phyloP scores from a whole-genome alignment of 2,888 invertebrate genomes.

The Tholera decimalis region DNA sequence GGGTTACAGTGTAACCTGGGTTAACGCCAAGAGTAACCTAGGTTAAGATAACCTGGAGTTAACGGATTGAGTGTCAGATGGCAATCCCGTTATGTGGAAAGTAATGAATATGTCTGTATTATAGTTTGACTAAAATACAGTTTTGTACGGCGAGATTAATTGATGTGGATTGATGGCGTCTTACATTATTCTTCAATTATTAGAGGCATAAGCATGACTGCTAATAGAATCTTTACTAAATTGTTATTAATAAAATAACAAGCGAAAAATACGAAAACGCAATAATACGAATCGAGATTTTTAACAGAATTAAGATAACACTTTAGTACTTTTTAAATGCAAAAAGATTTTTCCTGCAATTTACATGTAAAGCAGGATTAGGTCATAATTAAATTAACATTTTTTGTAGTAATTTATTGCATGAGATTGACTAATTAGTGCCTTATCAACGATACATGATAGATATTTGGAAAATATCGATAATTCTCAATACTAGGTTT shows the following conservation, averaged over 20 bases:
- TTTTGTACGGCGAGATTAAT: background rate
- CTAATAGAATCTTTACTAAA: conserved; percentile 34
- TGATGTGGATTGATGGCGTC: background rate
- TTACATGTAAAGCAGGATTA: conserved; percentile 20
- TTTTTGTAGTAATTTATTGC: conserved; percentile 16
- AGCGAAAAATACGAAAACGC: conserved; percentile 42
- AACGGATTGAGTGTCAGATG: background rate
- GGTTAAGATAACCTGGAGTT: background rate
- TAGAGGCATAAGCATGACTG: conserved; percentile 2
- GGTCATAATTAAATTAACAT: conserved; percentile 9
- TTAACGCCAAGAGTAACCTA: background rate
- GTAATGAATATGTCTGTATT: background rate
- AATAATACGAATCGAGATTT: conserved; percentile 40
- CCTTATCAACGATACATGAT: conserved; percentile 17
- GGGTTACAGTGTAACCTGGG: background rate
- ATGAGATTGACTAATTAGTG: conserved; percentile 43
- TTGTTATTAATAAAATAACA: conserved; percentile 28
- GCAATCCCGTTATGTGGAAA: conserved; percentile 8
- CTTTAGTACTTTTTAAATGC: conserved; percentile 26
- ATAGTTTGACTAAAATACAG: background rate
- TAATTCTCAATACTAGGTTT: conserved; percentile 23
- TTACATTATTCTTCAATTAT: conserved; percentile 2
- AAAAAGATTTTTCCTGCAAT: conserved; percentile 31
- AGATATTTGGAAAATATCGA: conserved; percentile 17
- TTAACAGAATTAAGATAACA: conserved; percentile 26